Evolutionary conservation across 1,140 invertebrate species (phyloP).

Genomic region (Trichonephila clavipes): DNA sequence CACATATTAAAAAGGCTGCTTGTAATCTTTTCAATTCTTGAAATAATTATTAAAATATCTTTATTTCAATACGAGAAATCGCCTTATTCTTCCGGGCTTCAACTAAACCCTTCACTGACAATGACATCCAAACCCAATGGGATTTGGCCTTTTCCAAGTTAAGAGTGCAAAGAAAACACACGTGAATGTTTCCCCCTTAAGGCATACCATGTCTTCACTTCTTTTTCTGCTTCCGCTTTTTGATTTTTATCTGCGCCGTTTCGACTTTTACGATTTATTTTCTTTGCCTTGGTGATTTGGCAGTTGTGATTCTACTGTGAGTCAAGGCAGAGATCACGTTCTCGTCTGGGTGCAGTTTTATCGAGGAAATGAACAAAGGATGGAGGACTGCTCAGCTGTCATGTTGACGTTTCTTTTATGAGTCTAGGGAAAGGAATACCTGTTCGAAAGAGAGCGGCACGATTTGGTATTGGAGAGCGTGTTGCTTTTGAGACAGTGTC

Average conservation of each 20-base stretch:
- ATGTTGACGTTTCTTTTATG: slow-evolving; percentile 62
- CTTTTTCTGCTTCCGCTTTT: background rate
- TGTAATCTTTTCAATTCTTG: background rate
- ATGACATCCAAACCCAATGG: background rate
- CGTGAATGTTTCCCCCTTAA: slow-evolving; percentile 19
- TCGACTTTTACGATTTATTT: slow-evolving; percentile 54
- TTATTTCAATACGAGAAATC: background rate
- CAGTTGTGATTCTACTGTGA: slow-evolving; percentile 48
- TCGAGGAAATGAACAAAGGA: slow-evolving; percentile 36
- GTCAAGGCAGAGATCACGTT: slow-evolving; percentile 47
- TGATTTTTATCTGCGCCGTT: slow-evolving; percentile 20
- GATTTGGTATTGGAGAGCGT: background rate
- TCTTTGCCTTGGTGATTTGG: slow-evolving; percentile 38
- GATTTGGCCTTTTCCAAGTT: background rate
- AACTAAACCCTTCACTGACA: background rate
- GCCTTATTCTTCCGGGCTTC: background rate
- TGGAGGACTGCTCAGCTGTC: slow-evolving; percentile 1
- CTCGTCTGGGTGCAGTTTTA: slow-evolving; percentile 41
- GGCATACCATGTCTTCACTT: background rate
- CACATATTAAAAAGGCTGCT: no score
- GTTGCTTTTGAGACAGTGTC: background rate
- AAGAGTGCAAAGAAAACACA: slow-evolving; percentile 50
- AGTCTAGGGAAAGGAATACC: background rate
- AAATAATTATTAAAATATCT: background rate
- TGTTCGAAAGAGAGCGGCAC: background rate